phyloP scores from a whole-genome alignment of 2,888 invertebrate genomes.

The Unio delphinus region DNA sequence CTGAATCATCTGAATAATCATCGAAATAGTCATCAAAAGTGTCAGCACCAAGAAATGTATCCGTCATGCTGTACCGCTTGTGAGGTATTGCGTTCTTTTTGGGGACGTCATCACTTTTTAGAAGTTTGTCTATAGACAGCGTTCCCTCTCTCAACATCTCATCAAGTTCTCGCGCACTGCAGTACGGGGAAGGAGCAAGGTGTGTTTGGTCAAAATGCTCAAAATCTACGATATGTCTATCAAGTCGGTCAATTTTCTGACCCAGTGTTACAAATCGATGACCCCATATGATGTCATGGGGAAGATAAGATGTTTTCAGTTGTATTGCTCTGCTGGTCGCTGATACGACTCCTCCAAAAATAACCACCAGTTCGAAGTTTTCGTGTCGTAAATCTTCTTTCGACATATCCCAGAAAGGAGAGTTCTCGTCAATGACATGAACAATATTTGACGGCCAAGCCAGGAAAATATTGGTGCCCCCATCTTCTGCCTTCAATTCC shows the following conservation, averaged over 20 bases:
- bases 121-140: slow-evolving; percentile 3
- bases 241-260: slow-evolving; percentile 11
- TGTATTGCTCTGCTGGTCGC: slow-evolving; percentile 73
- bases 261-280: slow-evolving; percentile 32
- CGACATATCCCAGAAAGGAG: slow-evolving; percentile 89
- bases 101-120: background rate
- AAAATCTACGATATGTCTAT: slow-evolving; percentile 26
- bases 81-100: no score
- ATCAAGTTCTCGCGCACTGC: slow-evolving; percentile 23
- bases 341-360: slow-evolving; percentile 88
- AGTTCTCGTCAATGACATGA: slow-evolving; percentile 90
- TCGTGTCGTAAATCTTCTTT: slow-evolving; percentile 90
- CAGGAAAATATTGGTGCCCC: slow-evolving; percentile 93
- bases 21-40: no score
- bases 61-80: no score
- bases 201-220: slow-evolving; percentile 31
- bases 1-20: no score
- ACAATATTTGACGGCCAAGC: slow-evolving; percentile 97
- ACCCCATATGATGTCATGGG: slow-evolving; percentile 42
- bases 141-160: slow-evolving; percentile 6
- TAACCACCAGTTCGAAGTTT: slow-evolving; percentile 94
- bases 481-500: slow-evolving; percentile 89
- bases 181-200: slow-evolving; percentile 25
- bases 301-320: slow-evolving; percentile 32
- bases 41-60: no score